A percentile compares a stretch with the other conserved stretches of the same genome.
phyloP scores from a whole-genome alignment of 2,888 invertebrate genomes.

The Drosophila atripex region DNA sequence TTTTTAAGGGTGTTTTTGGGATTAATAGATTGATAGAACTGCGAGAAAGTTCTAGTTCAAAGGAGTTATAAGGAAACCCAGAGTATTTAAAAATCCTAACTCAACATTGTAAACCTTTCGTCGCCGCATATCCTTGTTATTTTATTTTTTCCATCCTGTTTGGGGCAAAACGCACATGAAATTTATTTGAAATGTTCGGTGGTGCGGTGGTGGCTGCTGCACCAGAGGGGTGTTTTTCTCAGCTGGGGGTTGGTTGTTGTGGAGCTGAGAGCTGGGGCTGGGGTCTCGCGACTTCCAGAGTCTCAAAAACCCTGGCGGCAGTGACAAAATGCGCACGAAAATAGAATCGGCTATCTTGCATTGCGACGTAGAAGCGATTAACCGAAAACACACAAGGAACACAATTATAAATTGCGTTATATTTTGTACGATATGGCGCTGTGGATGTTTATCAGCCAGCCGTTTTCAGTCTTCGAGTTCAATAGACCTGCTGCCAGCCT shows the following conservation, averaged over 20 bases:
- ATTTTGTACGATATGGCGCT: constrained; percentile 45
- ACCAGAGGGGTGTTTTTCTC: constrained; percentile 61
- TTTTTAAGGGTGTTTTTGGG: background rate
- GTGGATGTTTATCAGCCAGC: constrained; percentile 59
- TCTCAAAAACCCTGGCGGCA: constrained; percentile 7
- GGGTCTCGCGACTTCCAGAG: background rate
- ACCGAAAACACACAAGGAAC: constrained; percentile 26
- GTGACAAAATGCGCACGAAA: constrained; percentile 49
- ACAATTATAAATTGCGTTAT: constrained; percentile 68
- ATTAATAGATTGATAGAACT: no score
- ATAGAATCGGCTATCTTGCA: constrained; percentile 35
- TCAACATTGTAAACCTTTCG: background rate
- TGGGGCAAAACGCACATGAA: constrained; percentile 62
- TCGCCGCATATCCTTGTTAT: no score
- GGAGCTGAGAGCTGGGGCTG: constrained; percentile 4
- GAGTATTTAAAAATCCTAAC: background rate
- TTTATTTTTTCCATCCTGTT: background rate
- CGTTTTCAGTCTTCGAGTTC: constrained; percentile 49
- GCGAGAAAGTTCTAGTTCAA: no score
- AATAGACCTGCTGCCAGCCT: constrained; percentile 55
- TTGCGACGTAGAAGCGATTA: constrained; percentile 43
- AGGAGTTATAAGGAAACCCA: background rate
- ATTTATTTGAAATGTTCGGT: constrained; percentile 47
- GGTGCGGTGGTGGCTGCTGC: constrained; percentile 47
- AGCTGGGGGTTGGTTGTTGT: constrained; percentile 63